Conservation (phyloP, 1,140 invertebrate species). For the roundworm (Caenorhabditis elegans) region DNA sequence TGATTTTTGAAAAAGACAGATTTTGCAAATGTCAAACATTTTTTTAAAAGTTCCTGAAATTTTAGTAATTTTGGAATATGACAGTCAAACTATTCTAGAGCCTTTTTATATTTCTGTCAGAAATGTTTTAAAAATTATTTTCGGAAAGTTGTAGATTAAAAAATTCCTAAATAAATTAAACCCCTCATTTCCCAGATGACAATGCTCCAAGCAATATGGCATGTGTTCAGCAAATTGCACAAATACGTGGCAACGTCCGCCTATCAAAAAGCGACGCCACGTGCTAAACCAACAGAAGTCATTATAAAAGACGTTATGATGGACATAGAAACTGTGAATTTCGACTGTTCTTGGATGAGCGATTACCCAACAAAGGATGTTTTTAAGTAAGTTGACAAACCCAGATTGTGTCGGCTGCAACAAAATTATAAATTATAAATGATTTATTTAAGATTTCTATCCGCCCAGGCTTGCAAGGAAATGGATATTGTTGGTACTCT, state of each 20-base stretch:
- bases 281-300: neutral
- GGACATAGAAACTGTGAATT: neutral
- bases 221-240: neutral
- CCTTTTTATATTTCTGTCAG: too few relatives aligned
- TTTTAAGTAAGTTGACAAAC: neutral
- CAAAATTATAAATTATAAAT: too few relatives aligned
- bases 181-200: neutral
- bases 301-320: neutral
- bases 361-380: neutral
- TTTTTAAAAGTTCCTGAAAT: too few relatives aligned
- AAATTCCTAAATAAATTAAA: too few relatives aligned
- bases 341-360: neutral
- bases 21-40: too few relatives aligned
- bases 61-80: too few relatives aligned
- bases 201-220: neutral
- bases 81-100: too few relatives aligned
- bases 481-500: neutral
- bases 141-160: too few relatives aligned
- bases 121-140: too few relatives aligned
- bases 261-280: neutral
- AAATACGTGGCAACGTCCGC: neutral
- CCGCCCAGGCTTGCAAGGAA: neutral
- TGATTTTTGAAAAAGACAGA: too few relatives aligned
- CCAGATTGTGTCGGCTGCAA: neutral
- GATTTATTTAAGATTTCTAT: neutral